Conservation (phyloP, 1,140 invertebrate species). For the Halesus radiatus region DNA sequence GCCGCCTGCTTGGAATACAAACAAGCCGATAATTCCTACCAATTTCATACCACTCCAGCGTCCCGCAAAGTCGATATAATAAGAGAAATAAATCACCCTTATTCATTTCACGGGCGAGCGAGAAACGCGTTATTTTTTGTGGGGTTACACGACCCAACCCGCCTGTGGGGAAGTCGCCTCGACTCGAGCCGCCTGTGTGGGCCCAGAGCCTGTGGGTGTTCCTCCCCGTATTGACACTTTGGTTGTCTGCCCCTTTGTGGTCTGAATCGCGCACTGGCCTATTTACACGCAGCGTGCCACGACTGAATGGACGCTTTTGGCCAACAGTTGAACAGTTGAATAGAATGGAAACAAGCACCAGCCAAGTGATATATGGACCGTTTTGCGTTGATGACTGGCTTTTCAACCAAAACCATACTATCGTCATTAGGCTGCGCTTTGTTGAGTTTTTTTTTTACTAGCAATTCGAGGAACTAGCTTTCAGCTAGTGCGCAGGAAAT, state of each 20-base stretch:
- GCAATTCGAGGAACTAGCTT: conserved; percentile 32
- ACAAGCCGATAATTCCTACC: conserved; percentile 47
- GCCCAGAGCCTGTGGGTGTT: conserved; percentile 47
- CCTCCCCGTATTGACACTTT: conserved; percentile 43
- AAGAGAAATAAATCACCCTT: conserved; percentile 51
- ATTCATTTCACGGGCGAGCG: conserved; percentile 54
- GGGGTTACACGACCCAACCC: neutral
- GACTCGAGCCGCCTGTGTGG: conserved; percentile 14
- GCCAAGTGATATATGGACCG: conserved; percentile 46
- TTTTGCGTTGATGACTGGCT: conserved; percentile 48
- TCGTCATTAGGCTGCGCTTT: conserved; percentile 40
- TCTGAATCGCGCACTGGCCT: conserved; percentile 48
- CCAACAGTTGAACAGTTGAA: neutral
- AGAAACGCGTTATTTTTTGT: conserved; percentile 36
- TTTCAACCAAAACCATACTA: conserved; percentile 46
- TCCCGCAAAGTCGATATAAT: conserved; percentile 23
- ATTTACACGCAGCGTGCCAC: conserved; percentile 46
- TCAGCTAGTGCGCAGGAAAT: conserved; percentile 32
- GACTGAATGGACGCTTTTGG: conserved; percentile 12
- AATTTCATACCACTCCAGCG: conserved; percentile 44
- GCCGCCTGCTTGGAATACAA: conserved; percentile 39
- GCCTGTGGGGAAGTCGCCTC: too few relatives aligned
- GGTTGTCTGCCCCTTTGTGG: conserved; percentile 45
- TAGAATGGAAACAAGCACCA: neutral
- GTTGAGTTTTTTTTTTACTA: neutral